Evolutionary conservation across 64 coral and sea anemone species (phyloP), one percentile per base, ranked within the genome.

Genomic region (Dendronephthya gigantea): DNA sequence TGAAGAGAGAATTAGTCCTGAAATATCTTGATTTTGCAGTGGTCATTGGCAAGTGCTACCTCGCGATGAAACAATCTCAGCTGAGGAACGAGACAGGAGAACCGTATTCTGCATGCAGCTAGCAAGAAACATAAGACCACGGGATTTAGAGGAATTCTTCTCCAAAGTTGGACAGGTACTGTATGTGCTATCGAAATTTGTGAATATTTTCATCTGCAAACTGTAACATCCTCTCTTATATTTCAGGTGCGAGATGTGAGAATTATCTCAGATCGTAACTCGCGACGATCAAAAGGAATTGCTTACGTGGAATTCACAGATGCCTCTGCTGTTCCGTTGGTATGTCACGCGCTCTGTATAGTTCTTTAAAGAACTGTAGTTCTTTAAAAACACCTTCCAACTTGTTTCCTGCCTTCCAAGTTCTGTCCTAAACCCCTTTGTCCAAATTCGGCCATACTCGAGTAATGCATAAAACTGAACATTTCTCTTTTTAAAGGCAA

Each of bases 31-130:
- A 45, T 36, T 79, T 11, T 79, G 37, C 15, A 79, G 72, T 79
- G 72, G 72, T 38, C 72, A 79, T 79, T 79, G 91, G 59, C 84
- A 84, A 25, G 76, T 76, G 29, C 79, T 81, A 34, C 84, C 89
- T 45, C 91, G 87, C 32, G 90, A 90, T 90, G 84, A 93, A 33
- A 84, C 89, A 85, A 92, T 93, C 33, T 85, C 89, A 83, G 86
- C 89, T 37, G 89, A 89, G 82, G 95, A 93, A 50, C 89, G 83
- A 69, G 95, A 98, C 88, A 87, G 89, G 27, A 88, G 95, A 84
- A 98, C 95, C 39, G 95, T 93, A n/a, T 98, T 98, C 48, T 98
- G 95, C 52, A 98, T 98, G 95, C 95, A 98, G 70, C 92, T 98
- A 17, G 95, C 95, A 45, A 91, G 95, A n/a, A 98, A 98, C 37